A percentile compares a stretch with the other conserved stretches of the same genome.
Evolutionary conservation across 2,797 vertebrate genomes (phyloP).

Genomic region (Acanthurus lineatus): DNA sequence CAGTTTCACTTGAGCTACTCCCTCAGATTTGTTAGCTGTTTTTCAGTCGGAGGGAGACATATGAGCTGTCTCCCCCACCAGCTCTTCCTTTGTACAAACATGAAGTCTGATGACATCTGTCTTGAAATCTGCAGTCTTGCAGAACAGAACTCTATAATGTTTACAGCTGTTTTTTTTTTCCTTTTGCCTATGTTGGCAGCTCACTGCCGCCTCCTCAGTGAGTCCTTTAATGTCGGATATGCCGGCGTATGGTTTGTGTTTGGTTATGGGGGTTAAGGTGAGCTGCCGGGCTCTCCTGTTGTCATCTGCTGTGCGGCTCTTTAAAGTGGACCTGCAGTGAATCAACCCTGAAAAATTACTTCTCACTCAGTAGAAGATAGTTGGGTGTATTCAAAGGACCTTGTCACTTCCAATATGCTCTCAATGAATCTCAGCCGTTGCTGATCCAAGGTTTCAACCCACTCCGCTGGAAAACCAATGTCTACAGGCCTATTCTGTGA

Average conservation of each 20-base stretch:
- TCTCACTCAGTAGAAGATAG: conserved; percentile 77
- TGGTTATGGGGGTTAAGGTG: conserved; percentile 49
- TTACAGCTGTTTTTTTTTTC: conserved; percentile 36
- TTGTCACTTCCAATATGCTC: conserved; percentile 84
- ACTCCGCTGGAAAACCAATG: conserved; percentile 67
- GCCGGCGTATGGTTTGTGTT: conserved; percentile 44
- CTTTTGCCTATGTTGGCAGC: conserved; percentile 23
- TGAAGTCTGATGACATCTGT: conserved; percentile 57
- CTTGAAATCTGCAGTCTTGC: conserved; percentile 55
- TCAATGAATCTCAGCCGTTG: conserved; percentile 81
- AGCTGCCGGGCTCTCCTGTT: conserved; percentile 52
- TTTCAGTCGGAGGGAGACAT: conserved; percentile 39
- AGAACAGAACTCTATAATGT: conserved; percentile 45
- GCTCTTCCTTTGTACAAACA: conserved; percentile 50
- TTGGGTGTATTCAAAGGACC: conserved; percentile 82
- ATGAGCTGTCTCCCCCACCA: conserved; percentile 45
- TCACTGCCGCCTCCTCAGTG: conserved; percentile 14
- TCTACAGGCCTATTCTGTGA: conserved; percentile 60
- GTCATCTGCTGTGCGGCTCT: conserved; percentile 70
- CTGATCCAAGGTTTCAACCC: conserved; percentile 59
- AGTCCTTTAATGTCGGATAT: conserved; percentile 36
- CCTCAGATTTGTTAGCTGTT: conserved; percentile 22
- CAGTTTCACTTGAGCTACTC: conserved; percentile 19
- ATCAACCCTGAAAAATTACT: conserved; percentile 83
- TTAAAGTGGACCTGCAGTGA: conserved; percentile 77